phyloP scores from a whole-genome alignment of 2,888 invertebrate species.

The Sarcophaga subvicina region DNA sequence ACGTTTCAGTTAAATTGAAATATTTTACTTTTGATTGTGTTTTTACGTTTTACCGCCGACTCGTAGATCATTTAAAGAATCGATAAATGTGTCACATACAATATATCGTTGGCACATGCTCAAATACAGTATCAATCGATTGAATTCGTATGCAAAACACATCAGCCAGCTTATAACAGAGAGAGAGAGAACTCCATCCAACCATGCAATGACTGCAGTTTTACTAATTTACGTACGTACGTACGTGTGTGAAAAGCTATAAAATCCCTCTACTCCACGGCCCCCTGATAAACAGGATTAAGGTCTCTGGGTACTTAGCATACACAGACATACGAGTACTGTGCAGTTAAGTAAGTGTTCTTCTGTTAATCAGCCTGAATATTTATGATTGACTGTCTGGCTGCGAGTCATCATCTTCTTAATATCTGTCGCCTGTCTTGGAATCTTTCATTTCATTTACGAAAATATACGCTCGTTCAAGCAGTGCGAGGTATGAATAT shows the following conservation, averaged over 20 bases:
- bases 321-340: too few relatives aligned
- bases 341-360: too few relatives aligned
- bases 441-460: too few relatives aligned
- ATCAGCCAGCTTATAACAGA: background rate
- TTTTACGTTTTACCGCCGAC: constrained; percentile 63
- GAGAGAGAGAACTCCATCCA: constrained; percentile 1
- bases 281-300: too few relatives aligned
- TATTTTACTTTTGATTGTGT: constrained; percentile 70
- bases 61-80: constrained; percentile 71
- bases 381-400: constrained; percentile 59
- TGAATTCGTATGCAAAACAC: constrained; percentile 66
- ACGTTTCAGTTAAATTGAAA: constrained; percentile 70
- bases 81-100: constrained; percentile 72
- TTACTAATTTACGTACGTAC: constrained; percentile 33
- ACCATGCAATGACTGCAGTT: constrained; percentile 48
- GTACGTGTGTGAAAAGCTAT: constrained; percentile 53
- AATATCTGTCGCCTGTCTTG: constrained; percentile 27
- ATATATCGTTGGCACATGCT: constrained; percentile 70
- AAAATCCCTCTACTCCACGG: background rate
- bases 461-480: too few relatives aligned
- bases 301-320: too few relatives aligned
- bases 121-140: constrained; percentile 48
- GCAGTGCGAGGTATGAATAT: too few relatives aligned
- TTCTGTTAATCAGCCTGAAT: constrained; percentile 37
- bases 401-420: too few relatives aligned